Evolutionary conservation across 2,113 vertebrate species (phyloP).

Genomic region (Chloropsis cyanopogon): DNA sequence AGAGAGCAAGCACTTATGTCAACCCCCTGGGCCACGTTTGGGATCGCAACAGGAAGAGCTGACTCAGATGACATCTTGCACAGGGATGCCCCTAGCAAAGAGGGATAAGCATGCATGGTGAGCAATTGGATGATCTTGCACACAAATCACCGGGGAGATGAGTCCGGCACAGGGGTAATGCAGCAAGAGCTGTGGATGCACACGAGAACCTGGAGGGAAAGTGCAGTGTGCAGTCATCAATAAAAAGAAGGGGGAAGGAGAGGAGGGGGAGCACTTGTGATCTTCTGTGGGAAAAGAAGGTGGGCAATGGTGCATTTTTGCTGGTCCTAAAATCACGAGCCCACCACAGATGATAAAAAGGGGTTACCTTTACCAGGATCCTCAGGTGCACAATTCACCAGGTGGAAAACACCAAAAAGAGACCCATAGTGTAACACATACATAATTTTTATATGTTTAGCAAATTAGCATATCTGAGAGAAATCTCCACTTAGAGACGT

Average conservation of each 20-base stretch:
- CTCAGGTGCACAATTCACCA: fast-evolving
- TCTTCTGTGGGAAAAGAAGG: not conserved
- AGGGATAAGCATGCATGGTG: not conserved
- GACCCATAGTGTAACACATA: fast-evolving
- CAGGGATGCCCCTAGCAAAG: not conserved
- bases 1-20: not conserved
- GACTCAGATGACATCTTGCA: not conserved
- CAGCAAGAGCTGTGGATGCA: not conserved
- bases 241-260: not conserved
- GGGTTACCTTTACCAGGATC: not conserved
- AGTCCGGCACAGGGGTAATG: not conserved
- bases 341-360: not conserved
- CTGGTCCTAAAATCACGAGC: not conserved
- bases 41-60: not conserved
- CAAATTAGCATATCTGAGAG: not conserved
- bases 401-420: fast-evolving
- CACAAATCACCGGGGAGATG: not conserved
- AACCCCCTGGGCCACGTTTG: fast-evolving
- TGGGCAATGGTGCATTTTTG: not conserved
- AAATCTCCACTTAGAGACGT: not conserved
- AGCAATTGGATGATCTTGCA: not conserved
- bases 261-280: not conserved
- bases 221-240: not conserved
- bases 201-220: not conserved
- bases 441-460: not conserved